These are phyloP conservation scores for Ictidomys tridecemlineatus DNA, from an alignment of 2,113 vertebrate genomes.

Conservation along the genomic window DNA sequence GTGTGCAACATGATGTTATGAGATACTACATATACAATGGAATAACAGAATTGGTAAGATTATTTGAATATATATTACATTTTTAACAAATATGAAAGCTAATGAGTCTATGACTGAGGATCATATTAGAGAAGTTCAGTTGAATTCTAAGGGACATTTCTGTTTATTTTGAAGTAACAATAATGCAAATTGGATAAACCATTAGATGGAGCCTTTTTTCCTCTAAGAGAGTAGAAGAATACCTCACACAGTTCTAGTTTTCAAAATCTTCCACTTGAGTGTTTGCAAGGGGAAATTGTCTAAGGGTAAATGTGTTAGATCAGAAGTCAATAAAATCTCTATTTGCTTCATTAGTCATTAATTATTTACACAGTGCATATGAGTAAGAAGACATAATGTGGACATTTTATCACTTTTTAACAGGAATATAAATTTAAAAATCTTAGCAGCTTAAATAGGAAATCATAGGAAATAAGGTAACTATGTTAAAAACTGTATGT, in stretches of 20 bases:
- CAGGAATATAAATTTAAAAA: not conserved
- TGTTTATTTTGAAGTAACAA: not conserved
- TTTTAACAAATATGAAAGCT: conserved; percentile 47
- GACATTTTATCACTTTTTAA: not conserved
- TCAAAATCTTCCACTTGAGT: not conserved
- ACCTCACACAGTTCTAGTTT: not conserved
- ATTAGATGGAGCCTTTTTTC: not conserved
- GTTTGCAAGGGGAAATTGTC: not conserved
- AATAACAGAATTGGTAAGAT: not conserved
- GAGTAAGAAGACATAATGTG: not conserved
- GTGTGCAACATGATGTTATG: not conserved
- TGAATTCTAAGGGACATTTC: not conserved
- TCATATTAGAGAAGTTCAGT: not conserved
- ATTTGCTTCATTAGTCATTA: not conserved
- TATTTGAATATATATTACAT: not conserved
- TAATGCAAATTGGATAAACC: not conserved
- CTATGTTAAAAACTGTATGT: not conserved
- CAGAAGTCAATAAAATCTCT: not conserved
- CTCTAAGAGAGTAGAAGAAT: not conserved
- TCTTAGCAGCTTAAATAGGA: not conserved
- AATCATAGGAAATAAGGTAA: not conserved
- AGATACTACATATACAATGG: not conserved
- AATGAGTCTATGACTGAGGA: not conserved
- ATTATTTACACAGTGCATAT: not conserved
- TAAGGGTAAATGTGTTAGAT: not conserved